Percentiles rank a stretch among this genome's conserved stretches.
phyloP scores from a whole-genome alignment of 37 sponge, comb jelly and placozoan species.

The Haliclona indistincta region DNA sequence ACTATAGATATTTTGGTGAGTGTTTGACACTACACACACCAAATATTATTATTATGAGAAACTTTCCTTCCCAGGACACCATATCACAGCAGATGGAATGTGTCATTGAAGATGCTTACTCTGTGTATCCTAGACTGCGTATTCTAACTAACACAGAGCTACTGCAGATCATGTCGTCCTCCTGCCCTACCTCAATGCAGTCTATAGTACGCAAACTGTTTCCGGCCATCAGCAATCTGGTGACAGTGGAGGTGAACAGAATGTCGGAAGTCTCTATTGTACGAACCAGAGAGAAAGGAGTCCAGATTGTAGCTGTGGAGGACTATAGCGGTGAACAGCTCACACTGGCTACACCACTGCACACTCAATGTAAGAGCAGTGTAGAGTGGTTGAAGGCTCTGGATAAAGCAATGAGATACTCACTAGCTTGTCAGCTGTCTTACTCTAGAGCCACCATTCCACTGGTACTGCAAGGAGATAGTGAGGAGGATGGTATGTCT shows the following conservation, averaged over 20 bases:
- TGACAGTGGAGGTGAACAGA: conserved; percentile 7
- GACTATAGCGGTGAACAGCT: conserved; percentile 47
- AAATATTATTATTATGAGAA: not conserved
- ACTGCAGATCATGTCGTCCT: conserved; percentile 22
- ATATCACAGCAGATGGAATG: conserved; percentile 10
- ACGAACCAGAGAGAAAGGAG: conserved; percentile 26
- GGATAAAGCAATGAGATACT: conserved; percentile 56
- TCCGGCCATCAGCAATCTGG: conserved; percentile 33
- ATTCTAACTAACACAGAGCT: conserved; percentile 36
- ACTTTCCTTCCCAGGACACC: conserved; percentile 8
- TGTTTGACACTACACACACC: not conserved
- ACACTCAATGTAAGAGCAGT: conserved; percentile 33
- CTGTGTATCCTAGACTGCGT: conserved; percentile 45
- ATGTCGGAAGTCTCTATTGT: not conserved
- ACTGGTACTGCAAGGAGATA: conserved; percentile 11
- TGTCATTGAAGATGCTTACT: conserved; percentile 12
- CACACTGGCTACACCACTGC: conserved; percentile 45
- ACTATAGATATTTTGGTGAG: not conserved
- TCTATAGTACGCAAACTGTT: conserved; percentile 49
- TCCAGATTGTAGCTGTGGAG: conserved; percentile 49
- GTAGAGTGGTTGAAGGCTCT: conserved; percentile 61
- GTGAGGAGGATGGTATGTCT: not conserved
- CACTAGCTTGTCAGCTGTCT: conserved; percentile 49
- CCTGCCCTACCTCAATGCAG: conserved; percentile 34
- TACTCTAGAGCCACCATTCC: conserved; percentile 43